phyloP scores from a whole-genome alignment of 2,113 vertebrate species.

The Aegotheles bennettii region DNA sequence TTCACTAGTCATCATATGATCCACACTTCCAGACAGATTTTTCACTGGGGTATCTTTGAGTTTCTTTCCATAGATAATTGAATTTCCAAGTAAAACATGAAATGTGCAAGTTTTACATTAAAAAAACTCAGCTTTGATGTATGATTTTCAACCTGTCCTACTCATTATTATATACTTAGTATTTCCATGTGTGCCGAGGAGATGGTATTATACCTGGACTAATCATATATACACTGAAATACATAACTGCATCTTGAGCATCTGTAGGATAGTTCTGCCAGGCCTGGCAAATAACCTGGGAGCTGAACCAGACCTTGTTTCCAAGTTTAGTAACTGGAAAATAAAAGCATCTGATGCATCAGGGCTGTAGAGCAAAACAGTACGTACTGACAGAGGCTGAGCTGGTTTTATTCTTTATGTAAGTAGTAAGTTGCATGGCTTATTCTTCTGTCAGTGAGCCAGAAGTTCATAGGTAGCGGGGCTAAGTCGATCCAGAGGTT shows the following conservation, averaged over 20 bases:
- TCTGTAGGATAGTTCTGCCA: background rate
- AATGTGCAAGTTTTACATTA: background rate
- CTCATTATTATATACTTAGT: background rate
- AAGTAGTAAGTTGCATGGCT: background rate
- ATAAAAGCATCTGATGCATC: background rate
- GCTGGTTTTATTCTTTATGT: background rate
- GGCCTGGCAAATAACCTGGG: background rate
- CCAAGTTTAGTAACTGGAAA: background rate
- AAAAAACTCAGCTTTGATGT: background rate
- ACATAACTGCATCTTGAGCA: background rate
- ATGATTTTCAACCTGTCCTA: background rate
- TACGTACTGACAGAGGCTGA: background rate
- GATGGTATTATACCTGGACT: background rate
- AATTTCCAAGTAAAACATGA: background rate
- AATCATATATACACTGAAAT: background rate
- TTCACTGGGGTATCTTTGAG: background rate
- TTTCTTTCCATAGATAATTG: background rate
- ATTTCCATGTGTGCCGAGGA: background rate
- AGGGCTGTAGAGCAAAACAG: background rate
- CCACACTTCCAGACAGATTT: background rate
- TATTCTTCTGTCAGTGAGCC: background rate
- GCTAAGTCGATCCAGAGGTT: background rate
- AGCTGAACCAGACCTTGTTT: background rate
- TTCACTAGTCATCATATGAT: background rate
- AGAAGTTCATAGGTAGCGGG: background rate